Evolutionary conservation across 2,113 vertebrate genomes (phyloP).

Genomic region (Ovis aries): DNA sequence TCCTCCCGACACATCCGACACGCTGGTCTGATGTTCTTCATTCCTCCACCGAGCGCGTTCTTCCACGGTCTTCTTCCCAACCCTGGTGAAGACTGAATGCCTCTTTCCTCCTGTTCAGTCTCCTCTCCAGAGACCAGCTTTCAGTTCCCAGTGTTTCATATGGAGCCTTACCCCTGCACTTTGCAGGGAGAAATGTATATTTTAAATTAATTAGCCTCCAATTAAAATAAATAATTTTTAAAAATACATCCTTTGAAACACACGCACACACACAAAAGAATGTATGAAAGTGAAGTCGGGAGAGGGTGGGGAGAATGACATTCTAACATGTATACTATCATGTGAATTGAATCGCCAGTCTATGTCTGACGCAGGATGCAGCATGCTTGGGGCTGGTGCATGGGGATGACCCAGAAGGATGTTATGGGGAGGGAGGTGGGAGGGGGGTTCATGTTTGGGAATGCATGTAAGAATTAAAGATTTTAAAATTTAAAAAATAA

Average conservation of each 20-base stretch:
- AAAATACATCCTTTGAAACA: neutral
- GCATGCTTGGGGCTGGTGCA: too few relatives aligned
- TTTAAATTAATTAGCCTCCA: neutral
- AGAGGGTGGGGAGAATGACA: too few relatives aligned
- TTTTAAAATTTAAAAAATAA: too few relatives aligned
- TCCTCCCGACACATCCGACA: rapidly evolving
- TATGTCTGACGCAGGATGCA: too few relatives aligned
- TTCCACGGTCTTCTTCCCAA: neutral
- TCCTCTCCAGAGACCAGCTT: neutral
- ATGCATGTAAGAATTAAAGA: too few relatives aligned
- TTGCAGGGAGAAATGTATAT: neutral
- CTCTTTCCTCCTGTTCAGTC: neutral
- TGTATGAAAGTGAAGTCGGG: too few relatives aligned
- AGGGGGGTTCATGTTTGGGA: too few relatives aligned
- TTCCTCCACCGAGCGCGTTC: rapidly evolving
- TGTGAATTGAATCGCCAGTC: too few relatives aligned
- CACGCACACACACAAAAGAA: neutral
- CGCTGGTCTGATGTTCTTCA: too few relatives aligned
- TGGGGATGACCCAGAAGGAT: too few relatives aligned
- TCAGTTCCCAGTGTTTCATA: neutral
- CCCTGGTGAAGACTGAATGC: neutral
- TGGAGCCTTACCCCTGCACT: neutral
- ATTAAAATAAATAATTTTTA: neutral
- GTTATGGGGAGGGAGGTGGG: too few relatives aligned
- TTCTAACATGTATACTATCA: too few relatives aligned